Evolutionary conservation across 1,140 invertebrate genomes (phyloP), one percentile per base, ranked within the genome.

Genomic region (Sinella curviseta): DNA sequence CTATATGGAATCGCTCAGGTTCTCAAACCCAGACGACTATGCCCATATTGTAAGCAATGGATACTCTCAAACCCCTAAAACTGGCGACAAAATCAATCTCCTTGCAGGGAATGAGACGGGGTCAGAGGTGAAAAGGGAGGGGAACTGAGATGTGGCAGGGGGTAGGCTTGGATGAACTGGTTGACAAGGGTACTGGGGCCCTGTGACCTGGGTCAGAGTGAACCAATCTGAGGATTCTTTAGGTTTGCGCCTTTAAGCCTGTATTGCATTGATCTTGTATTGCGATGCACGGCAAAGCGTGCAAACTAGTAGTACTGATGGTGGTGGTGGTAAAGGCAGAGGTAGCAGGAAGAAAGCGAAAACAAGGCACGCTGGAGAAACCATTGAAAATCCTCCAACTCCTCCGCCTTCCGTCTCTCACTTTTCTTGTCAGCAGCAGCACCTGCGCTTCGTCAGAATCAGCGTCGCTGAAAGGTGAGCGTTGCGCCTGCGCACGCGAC

Each of bases 31-130:
- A 78, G 77, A 34, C 35, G 74, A 75, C n/a, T 28, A 35, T 36
- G 67, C 35, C 14, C n/a, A n/a, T 73, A 48, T 77, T 33, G 17
- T 76, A 35, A 48, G 54, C 24, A 67, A 30, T 3, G 65, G 65
- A 70, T 70, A 36, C 20, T 60, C 34, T 54, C 77, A 81, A 57
- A 67, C 55, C 28, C 28, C 74, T 36, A 36, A 24, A 34, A 14
- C 31, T 34, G 36, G 14, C 82, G 70, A 57, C 78, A 31, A 80
- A 36, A 85, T 85, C 54, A 86, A 86, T 30, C 85, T 88, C 57
- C 24, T 70, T 14, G 8, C 8, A 30, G 26, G 24, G 28, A 28
- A 48, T 76, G 14, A 4, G 28, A 31, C 24, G 24, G 33, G 39
- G 76, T 54, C 35, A 34, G 31, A 77, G 76, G 76, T 55, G 39